Conservation (phyloP, 2,888 invertebrate genomes). For the Clepsis dumicolana region DNA sequence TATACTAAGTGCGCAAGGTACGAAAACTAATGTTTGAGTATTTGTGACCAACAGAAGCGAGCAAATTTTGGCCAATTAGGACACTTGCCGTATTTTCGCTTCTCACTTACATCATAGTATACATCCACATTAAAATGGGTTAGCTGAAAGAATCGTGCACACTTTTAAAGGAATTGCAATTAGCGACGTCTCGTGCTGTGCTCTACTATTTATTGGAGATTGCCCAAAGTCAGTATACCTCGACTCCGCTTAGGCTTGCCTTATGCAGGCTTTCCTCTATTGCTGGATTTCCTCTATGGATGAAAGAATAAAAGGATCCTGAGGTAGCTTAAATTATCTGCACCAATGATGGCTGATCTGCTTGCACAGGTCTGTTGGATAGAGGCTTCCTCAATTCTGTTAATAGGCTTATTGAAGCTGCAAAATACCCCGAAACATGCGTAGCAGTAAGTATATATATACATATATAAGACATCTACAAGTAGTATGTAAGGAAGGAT, state of each 20-base stretch:
- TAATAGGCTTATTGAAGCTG: too few relatives aligned
- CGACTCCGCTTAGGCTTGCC: not conserved
- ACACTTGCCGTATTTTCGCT: not conserved
- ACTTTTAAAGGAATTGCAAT: not conserved
- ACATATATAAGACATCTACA: too few relatives aligned
- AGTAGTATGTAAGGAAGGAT: too few relatives aligned
- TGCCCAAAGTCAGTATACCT: not conserved
- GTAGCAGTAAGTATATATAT: too few relatives aligned
- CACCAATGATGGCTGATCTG: too few relatives aligned
- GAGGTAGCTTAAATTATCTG: too few relatives aligned
- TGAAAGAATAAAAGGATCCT: too few relatives aligned
- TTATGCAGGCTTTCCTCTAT: not conserved
- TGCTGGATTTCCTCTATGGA: too few relatives aligned
- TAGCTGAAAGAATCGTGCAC: not conserved
- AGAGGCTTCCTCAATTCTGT: too few relatives aligned
- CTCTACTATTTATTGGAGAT: not conserved
- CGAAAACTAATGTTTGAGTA: not conserved
- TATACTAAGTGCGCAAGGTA: not conserved
- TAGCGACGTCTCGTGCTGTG: not conserved
- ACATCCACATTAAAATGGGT: not conserved
- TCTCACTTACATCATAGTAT: not conserved
- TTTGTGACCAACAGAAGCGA: not conserved
- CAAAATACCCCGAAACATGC: too few relatives aligned
- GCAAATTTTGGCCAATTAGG: not conserved
- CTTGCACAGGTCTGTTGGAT: too few relatives aligned